These are phyloP conservation scores for Paralichthys olivaceus DNA, from an alignment of 2,113 vertebrate genomes.

Conservation along the genomic window DNA sequence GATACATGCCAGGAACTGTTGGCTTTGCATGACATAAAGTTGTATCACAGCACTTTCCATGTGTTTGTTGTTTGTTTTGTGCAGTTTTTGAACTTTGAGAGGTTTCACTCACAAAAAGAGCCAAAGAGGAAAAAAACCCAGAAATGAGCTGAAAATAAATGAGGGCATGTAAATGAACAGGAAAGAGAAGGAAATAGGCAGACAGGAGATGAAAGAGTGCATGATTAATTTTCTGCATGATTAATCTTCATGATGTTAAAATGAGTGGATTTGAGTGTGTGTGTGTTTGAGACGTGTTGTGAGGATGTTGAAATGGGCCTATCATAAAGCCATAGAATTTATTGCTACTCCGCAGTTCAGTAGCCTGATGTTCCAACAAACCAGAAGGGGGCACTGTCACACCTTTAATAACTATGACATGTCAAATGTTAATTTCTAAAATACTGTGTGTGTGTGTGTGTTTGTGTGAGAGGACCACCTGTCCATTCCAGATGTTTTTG, in stretches of 20 bases:
- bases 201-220: constrained; percentile 17
- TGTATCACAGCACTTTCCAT: constrained; percentile 17
- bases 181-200: not conserved
- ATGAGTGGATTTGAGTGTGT: constrained; percentile 22
- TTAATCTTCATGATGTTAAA: constrained; percentile 39
- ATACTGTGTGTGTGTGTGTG: constrained; percentile 1
- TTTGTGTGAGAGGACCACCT: constrained; percentile 21
- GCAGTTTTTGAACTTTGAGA: constrained; percentile 11
- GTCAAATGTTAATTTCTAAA: constrained; percentile 37
- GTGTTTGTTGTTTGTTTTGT: not conserved
- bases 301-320: not conserved
- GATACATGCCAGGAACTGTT: constrained; percentile 53
- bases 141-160: not conserved
- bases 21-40: constrained; percentile 39
- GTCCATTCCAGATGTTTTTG: constrained; percentile 47
- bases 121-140: not conserved
- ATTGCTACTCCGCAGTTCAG: constrained; percentile 6
- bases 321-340: not conserved
- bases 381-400: constrained; percentile 61
- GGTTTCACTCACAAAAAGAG: not conserved
- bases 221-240: constrained; percentile 34
- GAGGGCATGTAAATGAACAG: constrained; percentile 9
- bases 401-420: constrained; percentile 19
- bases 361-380: not conserved
- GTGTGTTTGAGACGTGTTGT: not conserved